Conservation (phyloP, 2,797 vertebrate genomes). For the Rhinophrynus dorsalis region DNA sequence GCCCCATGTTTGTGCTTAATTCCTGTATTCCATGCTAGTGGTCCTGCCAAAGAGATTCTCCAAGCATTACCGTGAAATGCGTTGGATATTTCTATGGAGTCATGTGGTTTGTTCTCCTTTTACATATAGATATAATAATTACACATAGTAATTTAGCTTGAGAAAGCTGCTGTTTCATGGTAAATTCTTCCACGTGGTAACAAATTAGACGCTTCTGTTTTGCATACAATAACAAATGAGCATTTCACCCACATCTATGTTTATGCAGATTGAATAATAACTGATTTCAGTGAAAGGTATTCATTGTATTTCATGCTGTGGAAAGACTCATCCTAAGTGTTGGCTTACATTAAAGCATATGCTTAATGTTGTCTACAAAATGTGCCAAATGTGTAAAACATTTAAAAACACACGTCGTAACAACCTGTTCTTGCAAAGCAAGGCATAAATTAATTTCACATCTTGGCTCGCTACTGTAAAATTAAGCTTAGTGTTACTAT, state of each 20-base stretch:
- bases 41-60: too few relatives aligned
- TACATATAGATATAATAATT: too few relatives aligned
- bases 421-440: conserved; percentile 11
- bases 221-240: not conserved
- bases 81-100: too few relatives aligned
- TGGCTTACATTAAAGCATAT: conserved; percentile 11
- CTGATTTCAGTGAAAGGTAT: not conserved
- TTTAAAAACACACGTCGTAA: not conserved
- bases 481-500: conserved; percentile 3
- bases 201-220: too few relatives aligned
- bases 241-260: not conserved
- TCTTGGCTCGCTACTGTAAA: conserved; percentile 6
- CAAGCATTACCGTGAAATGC: too few relatives aligned
- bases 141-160: too few relatives aligned
- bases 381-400: conserved; percentile 21
- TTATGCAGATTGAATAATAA: conserved; percentile 13
- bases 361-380: conserved; percentile 7
- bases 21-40: too few relatives aligned
- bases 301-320: not conserved
- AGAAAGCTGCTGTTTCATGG: not conserved
- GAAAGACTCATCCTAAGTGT: not conserved
- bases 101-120: too few relatives aligned
- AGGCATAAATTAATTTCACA: conserved; percentile 15
- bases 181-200: not conserved
- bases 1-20: too few relatives aligned